A percentile compares a stretch with the other conserved stretches of the same genome.
Conservation (phyloP, 1,140 invertebrate species). For the Dufourea novaeangliae region DNA sequence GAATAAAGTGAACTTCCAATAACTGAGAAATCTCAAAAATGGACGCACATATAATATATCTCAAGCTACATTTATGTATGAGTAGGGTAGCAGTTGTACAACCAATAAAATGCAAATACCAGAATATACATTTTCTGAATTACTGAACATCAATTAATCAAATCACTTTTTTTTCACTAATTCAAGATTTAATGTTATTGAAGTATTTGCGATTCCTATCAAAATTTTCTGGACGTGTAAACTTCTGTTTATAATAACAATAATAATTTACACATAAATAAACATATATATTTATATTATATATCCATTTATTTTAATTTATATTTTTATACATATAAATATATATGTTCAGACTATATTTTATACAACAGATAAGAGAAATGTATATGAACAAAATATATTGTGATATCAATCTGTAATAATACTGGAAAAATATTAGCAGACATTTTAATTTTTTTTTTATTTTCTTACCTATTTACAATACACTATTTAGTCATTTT, state of each 20-base stretch:
- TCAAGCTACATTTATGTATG: conserved; percentile 14
- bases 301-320: no score
- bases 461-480: conserved; percentile 43
- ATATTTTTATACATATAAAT: no score
- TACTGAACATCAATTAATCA: not conserved
- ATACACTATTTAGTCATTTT: conserved; percentile 50
- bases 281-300: conserved; percentile 14
- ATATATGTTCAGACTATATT: conserved; percentile 22
- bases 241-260: not conserved
- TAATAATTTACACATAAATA: conserved; percentile 18
- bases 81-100: not conserved
- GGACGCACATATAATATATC: not conserved
- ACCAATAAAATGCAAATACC: not conserved
- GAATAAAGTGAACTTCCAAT: not conserved
- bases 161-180: not conserved
- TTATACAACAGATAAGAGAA: conserved; percentile 36
- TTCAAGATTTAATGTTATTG: not conserved
- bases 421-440: conserved; percentile 71
- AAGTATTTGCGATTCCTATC: not conserved
- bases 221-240: not conserved
- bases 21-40: not conserved
- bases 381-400: conserved; percentile 42
- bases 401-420: conserved; percentile 47
- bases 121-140: not conserved
- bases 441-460: conserved; percentile 51